Evolutionary conservation across 2,888 invertebrate species (phyloP).

Genomic region (Eurois occulta): DNA sequence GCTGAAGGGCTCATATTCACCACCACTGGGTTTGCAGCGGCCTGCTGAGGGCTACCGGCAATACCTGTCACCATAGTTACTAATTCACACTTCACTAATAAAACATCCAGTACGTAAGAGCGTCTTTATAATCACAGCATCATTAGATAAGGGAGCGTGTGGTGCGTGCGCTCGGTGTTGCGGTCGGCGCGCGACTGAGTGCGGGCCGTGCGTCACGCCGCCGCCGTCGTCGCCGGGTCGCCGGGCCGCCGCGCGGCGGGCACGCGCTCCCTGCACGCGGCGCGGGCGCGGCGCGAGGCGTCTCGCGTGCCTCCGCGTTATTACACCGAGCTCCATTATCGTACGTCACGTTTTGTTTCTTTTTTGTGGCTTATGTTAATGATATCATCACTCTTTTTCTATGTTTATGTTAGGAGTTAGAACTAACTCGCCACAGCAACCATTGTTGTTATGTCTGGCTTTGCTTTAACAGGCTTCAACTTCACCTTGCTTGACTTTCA

Average conservation of each 20-base stretch:
- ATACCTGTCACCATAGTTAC: conserved; percentile 86
- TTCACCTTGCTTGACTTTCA: not conserved
- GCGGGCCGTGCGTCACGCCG: conserved; percentile 56
- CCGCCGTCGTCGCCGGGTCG: not conserved
- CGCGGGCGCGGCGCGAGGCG: conserved; percentile 75
- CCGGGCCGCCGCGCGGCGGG: conserved; percentile 60
- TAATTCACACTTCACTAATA: conserved; percentile 66
- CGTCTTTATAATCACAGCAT: conserved; percentile 73
- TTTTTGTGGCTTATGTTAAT: conserved; percentile 42
- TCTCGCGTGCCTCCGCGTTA: conserved; percentile 81
- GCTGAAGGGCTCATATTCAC: conserved; percentile 78
- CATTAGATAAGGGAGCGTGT: conserved; percentile 55
- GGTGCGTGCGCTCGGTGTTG: conserved; percentile 68
- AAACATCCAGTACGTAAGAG: conserved; percentile 61
- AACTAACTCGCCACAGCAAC: not conserved
- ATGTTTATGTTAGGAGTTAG: conserved; percentile 34
- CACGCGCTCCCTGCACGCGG: conserved; percentile 85
- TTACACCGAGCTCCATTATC: conserved; percentile 68
- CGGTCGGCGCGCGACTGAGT: conserved; percentile 86
- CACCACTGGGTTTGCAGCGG: conserved; percentile 74
- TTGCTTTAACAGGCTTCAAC: not conserved
- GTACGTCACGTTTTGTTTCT: conserved; percentile 55
- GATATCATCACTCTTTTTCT: conserved; percentile 27
- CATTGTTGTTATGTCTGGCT: conserved; percentile 2
- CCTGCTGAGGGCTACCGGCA: conserved; percentile 79